Conservation (phyloP, 2,797 vertebrate genomes). For the Gambusia yucatana region DNA sequence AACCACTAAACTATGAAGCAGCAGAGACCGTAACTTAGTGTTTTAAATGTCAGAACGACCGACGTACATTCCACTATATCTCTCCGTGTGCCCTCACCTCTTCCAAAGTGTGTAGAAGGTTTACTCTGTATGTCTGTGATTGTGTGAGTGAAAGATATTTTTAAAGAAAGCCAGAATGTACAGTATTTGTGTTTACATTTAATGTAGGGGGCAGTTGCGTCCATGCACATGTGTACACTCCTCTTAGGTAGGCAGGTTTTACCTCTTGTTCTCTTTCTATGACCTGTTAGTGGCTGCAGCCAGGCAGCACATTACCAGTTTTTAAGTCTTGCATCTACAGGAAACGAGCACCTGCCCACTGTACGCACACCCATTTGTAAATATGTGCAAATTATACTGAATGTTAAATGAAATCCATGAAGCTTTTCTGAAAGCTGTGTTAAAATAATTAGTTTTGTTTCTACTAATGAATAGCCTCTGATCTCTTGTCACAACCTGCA, state of each 20-base stretch:
- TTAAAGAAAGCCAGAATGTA: slow-evolving; percentile 57
- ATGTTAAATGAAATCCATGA: slow-evolving; percentile 72
- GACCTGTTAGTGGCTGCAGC: slow-evolving; percentile 36
- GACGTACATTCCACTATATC: slow-evolving; percentile 74
- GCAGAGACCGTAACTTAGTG: slow-evolving; percentile 77
- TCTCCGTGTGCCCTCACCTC: slow-evolving; percentile 47
- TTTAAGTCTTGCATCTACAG: slow-evolving; percentile 56
- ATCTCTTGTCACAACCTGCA: slow-evolving; percentile 40
- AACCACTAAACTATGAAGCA: slow-evolving; percentile 58
- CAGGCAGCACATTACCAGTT: slow-evolving; percentile 58
- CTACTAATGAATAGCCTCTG: slow-evolving; percentile 33
- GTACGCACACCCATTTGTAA: slow-evolving; percentile 77
- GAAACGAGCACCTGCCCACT: slow-evolving; percentile 71
- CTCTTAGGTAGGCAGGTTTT: slow-evolving; percentile 63
- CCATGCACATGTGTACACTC: slow-evolving; percentile 53
- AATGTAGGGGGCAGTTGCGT: slow-evolving; percentile 56
- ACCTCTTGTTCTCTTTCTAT: slow-evolving; percentile 65
- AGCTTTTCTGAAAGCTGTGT: slow-evolving; percentile 65
- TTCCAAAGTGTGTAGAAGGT: slow-evolving; percentile 63
- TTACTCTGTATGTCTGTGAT: slow-evolving; percentile 43
- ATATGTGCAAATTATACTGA: slow-evolving; percentile 75
- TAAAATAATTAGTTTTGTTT: slow-evolving; percentile 60
- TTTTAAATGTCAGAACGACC: slow-evolving; percentile 55
- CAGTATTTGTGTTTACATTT: slow-evolving; percentile 56
- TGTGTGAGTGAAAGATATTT: slow-evolving; percentile 54